Evolutionary conservation across 1,140 invertebrate species (phyloP).

Genomic region (Phenacoccus solenopsis): DNA sequence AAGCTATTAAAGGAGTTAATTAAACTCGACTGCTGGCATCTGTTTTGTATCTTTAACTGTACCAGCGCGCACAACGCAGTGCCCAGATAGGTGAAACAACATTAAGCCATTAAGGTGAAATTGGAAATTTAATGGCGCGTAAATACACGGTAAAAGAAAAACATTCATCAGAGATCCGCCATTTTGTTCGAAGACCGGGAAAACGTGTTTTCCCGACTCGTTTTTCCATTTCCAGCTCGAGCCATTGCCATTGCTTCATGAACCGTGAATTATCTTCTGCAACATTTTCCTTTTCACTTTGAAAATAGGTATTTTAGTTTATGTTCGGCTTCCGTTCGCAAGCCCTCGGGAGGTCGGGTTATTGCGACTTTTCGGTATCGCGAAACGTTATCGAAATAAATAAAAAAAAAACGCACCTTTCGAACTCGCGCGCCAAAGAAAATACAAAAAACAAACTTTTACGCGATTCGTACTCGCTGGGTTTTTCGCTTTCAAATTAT

Average conservation of each 20-base stretch:
- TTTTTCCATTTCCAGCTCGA: not conserved
- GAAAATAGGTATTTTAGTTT: conserved; percentile 16
- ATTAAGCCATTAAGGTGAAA: conserved; percentile 18
- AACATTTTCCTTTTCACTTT: conserved; percentile 18
- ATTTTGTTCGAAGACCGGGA: not conserved
- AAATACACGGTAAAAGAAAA: conserved; percentile 15
- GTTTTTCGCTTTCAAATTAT: conserved; percentile 8
- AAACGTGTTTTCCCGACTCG: not conserved
- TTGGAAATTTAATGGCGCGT: conserved; percentile 14
- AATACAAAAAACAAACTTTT: conserved; percentile 6
- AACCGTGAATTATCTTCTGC: conserved; percentile 16
- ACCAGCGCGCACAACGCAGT: not conserved
- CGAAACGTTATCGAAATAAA: conserved; percentile 11
- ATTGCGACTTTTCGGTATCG: conserved; percentile 4
- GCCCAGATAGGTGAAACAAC: conserved; percentile 9
- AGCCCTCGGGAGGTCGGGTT: not conserved
- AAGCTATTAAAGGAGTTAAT: conserved; percentile 17
- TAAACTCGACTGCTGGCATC: conserved; percentile 17
- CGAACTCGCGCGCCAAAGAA: not conserved
- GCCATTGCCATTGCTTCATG: conserved; percentile 15
- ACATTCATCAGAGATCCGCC: conserved; percentile 15
- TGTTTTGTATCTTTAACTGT: conserved; percentile 12
- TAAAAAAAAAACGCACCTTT: not conserved
- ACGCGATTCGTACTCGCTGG: not conserved
- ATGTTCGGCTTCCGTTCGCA: conserved; percentile 4